Evolutionary conservation across 2,888 invertebrate genomes (phyloP), one percentile per base, ranked within the genome.

Genomic region (Pristionchus mayeri): DNA sequence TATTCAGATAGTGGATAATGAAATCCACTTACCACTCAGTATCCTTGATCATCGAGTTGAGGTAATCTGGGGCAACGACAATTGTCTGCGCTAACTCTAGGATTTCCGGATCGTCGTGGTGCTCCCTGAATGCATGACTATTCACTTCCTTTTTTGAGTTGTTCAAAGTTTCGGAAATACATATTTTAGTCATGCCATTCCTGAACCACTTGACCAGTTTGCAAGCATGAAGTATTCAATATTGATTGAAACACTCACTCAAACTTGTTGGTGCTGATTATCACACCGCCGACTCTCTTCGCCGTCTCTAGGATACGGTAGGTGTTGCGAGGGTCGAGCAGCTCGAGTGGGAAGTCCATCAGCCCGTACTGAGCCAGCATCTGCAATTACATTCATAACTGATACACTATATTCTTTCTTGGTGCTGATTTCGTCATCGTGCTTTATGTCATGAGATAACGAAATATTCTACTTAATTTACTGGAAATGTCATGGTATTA

Each of bases 271-370:
- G 76, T 48, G 16, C 6, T 48, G 18, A 76, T 16, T 3, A 76
- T 27, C 16, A 76, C 24, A 13, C 76, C 76, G 1, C 76, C 76
- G 13, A 76, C 50, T 50, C 50, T 16, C 44, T 76, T 44, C 76
- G 76, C 50, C 48, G 44, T 48, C 18, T 76, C 48, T 2, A 76
- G 48, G 27, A 76, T 27, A 0, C 76, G 44, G 24, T 37, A 76
- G 7, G 48, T 50, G 27, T 76, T 48, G 16, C 50, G 0, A 2
- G 48, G 76, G 18, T 76, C 50, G 21, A 48, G 27, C 76, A 76
- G 16, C n/a, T 44, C 44, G 18, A 48, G 48, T 1, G 76, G 76
- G n/a, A 76, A 76, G 18, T 76, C 76, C 24, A 76, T 48, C 76
- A 76, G 18, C 1, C 76, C 50, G 30, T 76, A 48, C 48, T 44